These are phyloP conservation scores for Hyperoplus immaculatus DNA, from an alignment of 2,797 vertebrate genomes.

Conservation along the genomic window DNA sequence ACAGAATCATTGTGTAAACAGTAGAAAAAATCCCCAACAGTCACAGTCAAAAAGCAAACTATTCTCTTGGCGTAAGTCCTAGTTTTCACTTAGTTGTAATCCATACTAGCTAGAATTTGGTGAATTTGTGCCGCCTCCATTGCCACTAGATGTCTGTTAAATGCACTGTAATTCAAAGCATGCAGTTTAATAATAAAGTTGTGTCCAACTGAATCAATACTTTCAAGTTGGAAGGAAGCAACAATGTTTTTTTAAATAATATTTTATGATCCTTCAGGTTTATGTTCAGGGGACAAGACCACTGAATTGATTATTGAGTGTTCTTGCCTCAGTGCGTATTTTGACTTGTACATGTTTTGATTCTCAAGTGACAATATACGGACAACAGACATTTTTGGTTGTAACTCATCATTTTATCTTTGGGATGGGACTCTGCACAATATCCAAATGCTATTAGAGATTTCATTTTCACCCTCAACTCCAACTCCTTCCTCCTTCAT, in stretches of 20 bases:
- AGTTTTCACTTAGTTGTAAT: slow-evolving; percentile 30
- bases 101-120: slow-evolving; percentile 23
- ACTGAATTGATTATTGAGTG: neutral
- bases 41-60: slow-evolving; percentile 50
- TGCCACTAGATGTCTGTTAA: slow-evolving; percentile 33
- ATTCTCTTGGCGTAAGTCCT: slow-evolving; percentile 47
- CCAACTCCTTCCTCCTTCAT: neutral
- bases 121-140: slow-evolving; percentile 16
- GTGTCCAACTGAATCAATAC: neutral
- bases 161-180: slow-evolving; percentile 10
- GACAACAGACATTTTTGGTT: neutral
- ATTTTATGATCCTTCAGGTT: neutral
- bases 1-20: slow-evolving; percentile 43
- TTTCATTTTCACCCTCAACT: slow-evolving; percentile 7
- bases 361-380: slow-evolving; percentile 4
- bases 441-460: neutral
- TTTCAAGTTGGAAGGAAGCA: neutral
- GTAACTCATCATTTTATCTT: too few relatives aligned
- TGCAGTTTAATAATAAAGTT: slow-evolving; percentile 12
- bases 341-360: neutral
- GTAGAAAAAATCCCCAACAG: slow-evolving; percentile 16
- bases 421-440: neutral
- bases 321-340: slow-evolving; percentile 5
- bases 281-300: neutral
- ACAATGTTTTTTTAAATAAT: neutral